These are phyloP conservation scores for Bubalus kerabau DNA, from an alignment of 2,113 vertebrate genomes.

Conservation along the genomic window DNA sequence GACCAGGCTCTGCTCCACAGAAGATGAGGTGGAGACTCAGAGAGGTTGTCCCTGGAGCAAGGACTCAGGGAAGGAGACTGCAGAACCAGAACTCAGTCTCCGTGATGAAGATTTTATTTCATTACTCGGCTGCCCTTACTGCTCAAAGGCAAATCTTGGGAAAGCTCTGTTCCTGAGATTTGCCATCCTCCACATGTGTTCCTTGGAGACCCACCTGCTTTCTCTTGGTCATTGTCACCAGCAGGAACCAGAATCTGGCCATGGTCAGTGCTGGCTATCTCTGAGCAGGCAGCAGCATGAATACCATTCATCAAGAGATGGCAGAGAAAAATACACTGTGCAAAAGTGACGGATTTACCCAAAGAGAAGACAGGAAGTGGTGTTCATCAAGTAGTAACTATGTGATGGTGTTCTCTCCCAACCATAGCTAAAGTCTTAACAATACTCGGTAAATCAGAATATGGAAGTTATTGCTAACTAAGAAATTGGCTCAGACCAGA, in stretches of 20 bases:
- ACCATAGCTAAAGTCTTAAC: neutral
- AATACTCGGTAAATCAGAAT: neutral
- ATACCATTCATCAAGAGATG: neutral
- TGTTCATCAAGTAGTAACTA: neutral
- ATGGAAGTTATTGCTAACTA: neutral
- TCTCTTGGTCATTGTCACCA: neutral
- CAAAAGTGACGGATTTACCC: neutral
- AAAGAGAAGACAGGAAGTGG: neutral
- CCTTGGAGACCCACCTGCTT: neutral
- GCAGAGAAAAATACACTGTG: neutral
- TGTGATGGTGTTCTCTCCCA: neutral
- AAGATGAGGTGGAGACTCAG: neutral
- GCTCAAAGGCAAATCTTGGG: neutral
- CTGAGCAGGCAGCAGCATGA: no score
- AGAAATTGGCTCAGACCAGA: neutral
- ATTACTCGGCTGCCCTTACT: neutral
- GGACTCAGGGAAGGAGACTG: neutral
- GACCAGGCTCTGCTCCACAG: accelerated
- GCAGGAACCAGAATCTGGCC: neutral
- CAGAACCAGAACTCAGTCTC: neutral
- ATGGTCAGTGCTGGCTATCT: no score
- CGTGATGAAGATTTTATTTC: neutral
- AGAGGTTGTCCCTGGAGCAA: neutral
- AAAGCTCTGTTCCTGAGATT: neutral
- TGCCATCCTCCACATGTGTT: neutral